Percentiles rank a stretch among this genome's conserved stretches.
These are phyloP conservation scores for Pachycephus smyrnensis DNA, from an alignment of 2,888 invertebrate species.

Conservation along the genomic window DNA sequence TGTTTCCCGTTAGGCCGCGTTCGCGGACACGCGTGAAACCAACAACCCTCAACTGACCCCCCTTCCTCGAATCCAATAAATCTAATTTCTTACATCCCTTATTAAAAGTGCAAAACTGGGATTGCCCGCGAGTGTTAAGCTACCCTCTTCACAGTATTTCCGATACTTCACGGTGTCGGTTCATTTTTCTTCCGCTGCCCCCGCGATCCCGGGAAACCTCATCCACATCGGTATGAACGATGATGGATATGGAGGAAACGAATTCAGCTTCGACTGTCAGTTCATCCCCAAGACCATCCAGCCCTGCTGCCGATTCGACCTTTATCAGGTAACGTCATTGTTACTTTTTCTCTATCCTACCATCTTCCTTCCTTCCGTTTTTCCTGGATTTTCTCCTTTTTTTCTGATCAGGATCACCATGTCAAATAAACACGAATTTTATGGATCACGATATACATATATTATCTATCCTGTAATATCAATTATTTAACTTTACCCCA, in stretches of 20 bases:
- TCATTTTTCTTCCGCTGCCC: too few relatives aligned
- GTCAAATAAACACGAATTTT: too few relatives aligned
- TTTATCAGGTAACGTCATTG: slow-evolving; percentile 57
- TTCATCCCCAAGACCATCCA: slow-evolving; percentile 64
- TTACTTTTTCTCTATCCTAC: too few relatives aligned
- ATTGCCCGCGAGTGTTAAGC: too few relatives aligned
- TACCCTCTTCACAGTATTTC: too few relatives aligned
- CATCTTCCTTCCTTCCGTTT: too few relatives aligned
- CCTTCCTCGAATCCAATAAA: background rate
- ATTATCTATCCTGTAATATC: background rate
- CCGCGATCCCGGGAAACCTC: slow-evolving; percentile 8
- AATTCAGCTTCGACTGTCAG: slow-evolving; percentile 63
- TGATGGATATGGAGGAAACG: slow-evolving; percentile 65
- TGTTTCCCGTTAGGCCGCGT: slow-evolving; percentile 65
- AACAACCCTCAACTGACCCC: slow-evolving; percentile 20
- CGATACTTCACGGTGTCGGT: too few relatives aligned
- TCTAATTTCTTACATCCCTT: too few relatives aligned
- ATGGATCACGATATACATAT: slow-evolving; percentile 7
- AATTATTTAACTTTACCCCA: too few relatives aligned
- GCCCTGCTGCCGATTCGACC: slow-evolving; percentile 62
- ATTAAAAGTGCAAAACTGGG: too few relatives aligned
- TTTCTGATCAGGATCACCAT: too few relatives aligned
- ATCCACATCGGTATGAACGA: slow-evolving; percentile 56
- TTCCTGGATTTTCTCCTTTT: too few relatives aligned
- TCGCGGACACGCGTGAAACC: slow-evolving; percentile 61